Percentiles rank a stretch among this genome's conserved stretches.
Conservation (phyloP, 30 jellyfish, hydroid and myxozoan genomes). For the Cassiopea andromeda region DNA sequence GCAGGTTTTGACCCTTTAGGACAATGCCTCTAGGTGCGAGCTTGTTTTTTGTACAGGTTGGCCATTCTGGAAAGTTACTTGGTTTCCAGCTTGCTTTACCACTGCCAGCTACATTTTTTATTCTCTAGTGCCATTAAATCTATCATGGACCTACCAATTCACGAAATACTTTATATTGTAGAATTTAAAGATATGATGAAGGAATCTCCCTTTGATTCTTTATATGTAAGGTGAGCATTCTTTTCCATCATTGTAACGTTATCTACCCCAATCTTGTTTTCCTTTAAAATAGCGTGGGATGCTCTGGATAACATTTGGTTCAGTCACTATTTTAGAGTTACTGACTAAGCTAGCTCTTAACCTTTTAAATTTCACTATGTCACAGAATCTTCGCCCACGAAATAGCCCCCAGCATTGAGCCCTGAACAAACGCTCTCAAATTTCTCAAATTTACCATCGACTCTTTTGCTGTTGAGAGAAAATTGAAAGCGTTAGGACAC, state of each 20-base stretch:
- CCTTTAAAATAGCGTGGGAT: neutral
- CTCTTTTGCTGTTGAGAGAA: no score
- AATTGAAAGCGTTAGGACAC: no score
- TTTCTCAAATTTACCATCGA: no score
- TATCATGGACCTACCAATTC: neutral
- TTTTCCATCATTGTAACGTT: neutral
- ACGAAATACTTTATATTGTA: neutral
- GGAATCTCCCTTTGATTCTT: constrained; percentile 51
- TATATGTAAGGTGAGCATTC: constrained; percentile 57
- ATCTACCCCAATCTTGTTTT: neutral
- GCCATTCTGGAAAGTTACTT: no score
- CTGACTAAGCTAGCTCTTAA: neutral
- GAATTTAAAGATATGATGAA: constrained; percentile 62
- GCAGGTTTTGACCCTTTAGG: no score
- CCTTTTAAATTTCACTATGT: neutral
- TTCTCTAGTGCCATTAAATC: neutral
- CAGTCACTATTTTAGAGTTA: neutral
- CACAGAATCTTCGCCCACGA: neutral
- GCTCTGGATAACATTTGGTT: neutral
- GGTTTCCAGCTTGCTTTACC: no score
- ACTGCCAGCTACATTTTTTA: no score
- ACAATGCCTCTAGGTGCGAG: no score
- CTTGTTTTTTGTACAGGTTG: no score
- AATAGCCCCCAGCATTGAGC: neutral
- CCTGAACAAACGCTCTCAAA: no score